Percentiles rank a stretch among this genome's conserved stretches.
Evolutionary conservation across 2,888 invertebrate genomes (phyloP).

Genomic region (Leucophenga maculata): DNA sequence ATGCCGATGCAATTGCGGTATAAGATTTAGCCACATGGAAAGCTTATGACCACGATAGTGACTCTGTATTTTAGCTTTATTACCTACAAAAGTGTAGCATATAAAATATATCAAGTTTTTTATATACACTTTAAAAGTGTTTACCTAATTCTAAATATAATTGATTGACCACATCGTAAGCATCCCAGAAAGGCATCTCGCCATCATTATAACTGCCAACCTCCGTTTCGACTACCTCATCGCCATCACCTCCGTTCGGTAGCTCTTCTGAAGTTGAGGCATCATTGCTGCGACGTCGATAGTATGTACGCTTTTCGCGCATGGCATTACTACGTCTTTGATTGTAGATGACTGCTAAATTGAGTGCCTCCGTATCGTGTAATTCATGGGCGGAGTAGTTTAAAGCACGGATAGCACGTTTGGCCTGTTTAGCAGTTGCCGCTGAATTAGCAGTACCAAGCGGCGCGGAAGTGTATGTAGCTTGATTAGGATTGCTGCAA

Average conservation of each 20-base stretch:
- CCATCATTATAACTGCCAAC: constrained; percentile 53
- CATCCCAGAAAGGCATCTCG: constrained; percentile 85
- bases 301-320: constrained; percentile 61
- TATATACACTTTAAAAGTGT: constrained; percentile 41
- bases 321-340: constrained; percentile 63
- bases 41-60: constrained; percentile 96
- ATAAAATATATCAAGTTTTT: neutral
- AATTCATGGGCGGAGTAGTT: constrained; percentile 19
- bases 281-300: constrained; percentile 60
- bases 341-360: constrained; percentile 65
- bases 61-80: constrained; percentile 84
- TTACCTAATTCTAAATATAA: constrained; percentile 86
- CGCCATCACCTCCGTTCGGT: constrained; percentile 23
- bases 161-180: constrained; percentile 92
- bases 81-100: constrained; percentile 72
- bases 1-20: constrained; percentile 90
- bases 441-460: constrained; percentile 23
- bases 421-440: constrained; percentile 32
- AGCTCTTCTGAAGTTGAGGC: constrained; percentile 37
- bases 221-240: constrained; percentile 45
- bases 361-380: constrained; percentile 50
- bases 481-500: constrained; percentile 68
- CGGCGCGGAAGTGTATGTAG: constrained; percentile 41
- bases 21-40: constrained; percentile 92
- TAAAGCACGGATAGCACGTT: constrained; percentile 44